Conservation (phyloP, 1,140 invertebrate genomes). For the Catajapyx aquilonaris region DNA sequence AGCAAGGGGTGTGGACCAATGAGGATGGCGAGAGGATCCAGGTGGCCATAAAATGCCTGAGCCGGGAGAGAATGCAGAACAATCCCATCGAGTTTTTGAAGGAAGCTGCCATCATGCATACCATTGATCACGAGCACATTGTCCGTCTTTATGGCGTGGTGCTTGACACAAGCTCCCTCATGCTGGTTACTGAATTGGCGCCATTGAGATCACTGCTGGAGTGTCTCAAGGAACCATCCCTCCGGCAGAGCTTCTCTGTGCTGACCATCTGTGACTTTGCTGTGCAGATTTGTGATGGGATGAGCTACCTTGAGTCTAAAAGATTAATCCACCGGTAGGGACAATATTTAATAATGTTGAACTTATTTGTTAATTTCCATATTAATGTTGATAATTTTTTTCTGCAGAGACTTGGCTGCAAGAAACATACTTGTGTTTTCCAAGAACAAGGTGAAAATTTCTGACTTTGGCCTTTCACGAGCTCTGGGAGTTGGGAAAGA, state of each 20-base stretch:
- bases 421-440: conserved; percentile 90
- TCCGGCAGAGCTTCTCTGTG: conserved; percentile 73
- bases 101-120: conserved; percentile 95
- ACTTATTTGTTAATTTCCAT: conserved; percentile 3
- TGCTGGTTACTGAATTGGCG: conserved; percentile 91
- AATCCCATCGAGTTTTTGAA: conserved; percentile 93
- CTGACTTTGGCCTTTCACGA: conserved; percentile 87
- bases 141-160: conserved; percentile 94
- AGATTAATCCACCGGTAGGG: conserved; percentile 68
- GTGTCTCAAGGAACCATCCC: conserved; percentile 78
- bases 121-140: conserved; percentile 90
- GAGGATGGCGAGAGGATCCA: conserved; percentile 71
- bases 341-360: conserved; percentile 1
- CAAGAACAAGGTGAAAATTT: conserved; percentile 93
- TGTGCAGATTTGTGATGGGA: conserved; percentile 86
- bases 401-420: conserved; percentile 67
- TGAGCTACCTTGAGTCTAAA: conserved; percentile 86
- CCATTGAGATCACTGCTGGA: conserved; percentile 83
- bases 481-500: conserved; percentile 94
- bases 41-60: conserved; percentile 93
- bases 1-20: conserved; percentile 95
- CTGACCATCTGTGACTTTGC: conserved; percentile 75
- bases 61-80: conserved; percentile 78
- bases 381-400: conserved; percentile 8
- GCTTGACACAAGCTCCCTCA: conserved; percentile 76